phyloP scores from a whole-genome alignment of 2,113 vertebrate genomes.

The Panthera tigris region DNA sequence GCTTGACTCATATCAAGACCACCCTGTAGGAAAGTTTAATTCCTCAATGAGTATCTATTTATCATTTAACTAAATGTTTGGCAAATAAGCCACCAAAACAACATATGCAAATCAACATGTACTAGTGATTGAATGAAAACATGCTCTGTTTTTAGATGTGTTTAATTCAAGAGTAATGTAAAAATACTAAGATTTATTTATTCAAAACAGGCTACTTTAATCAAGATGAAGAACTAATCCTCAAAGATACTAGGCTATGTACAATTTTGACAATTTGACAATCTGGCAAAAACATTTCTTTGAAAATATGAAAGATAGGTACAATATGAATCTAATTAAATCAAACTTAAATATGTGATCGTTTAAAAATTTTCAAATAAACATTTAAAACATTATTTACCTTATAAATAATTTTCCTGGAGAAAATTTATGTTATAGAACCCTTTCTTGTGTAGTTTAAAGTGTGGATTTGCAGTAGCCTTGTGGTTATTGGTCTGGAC shows the following conservation, averaged over 20 bases:
- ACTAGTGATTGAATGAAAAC: constrained; percentile 75
- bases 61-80: constrained; percentile 81
- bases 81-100: constrained; percentile 73
- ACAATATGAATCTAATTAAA: constrained; percentile 26
- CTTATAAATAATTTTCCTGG: constrained; percentile 48
- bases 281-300: constrained; percentile 63
- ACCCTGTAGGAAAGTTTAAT: constrained; percentile 84
- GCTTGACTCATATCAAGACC: constrained; percentile 83
- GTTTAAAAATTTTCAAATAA: constrained; percentile 60
- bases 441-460: background rate
- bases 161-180: constrained; percentile 68
- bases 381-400: constrained; percentile 34
- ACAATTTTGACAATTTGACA: constrained; percentile 40
- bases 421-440: constrained; percentile 51
- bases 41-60: constrained; percentile 76
- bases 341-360: constrained; percentile 42
- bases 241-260: background rate
- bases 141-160: constrained; percentile 54
- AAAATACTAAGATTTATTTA: constrained; percentile 64
- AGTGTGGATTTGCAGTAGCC: background rate
- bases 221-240: constrained; percentile 29
- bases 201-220: constrained; percentile 61
- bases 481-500: constrained; percentile 30
- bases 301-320: constrained; percentile 51
- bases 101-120: constrained; percentile 80